Evolutionary conservation across 2,797 vertebrate species (phyloP).

Genomic region (Ctenopoma multispine): DNA sequence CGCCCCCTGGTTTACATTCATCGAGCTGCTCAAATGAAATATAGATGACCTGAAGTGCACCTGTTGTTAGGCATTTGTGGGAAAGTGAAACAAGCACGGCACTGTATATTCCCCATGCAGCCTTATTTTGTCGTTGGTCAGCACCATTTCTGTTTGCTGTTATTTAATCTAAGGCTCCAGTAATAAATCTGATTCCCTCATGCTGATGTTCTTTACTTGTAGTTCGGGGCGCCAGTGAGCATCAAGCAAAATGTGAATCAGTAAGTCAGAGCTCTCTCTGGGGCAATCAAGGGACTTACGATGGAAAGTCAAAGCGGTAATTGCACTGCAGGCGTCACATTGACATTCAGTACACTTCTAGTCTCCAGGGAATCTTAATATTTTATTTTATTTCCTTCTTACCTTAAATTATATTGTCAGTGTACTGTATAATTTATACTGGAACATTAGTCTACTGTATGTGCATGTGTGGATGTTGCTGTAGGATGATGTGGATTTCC

Average conservation of each 20-base stretch:
- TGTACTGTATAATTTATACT: slow-evolving; percentile 6
- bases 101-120: slow-evolving; percentile 38
- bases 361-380: slow-evolving; percentile 27
- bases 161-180: slow-evolving; percentile 66
- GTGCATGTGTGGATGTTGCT: not conserved
- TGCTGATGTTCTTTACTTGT: slow-evolving; percentile 25
- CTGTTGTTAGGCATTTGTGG: slow-evolving; percentile 54
- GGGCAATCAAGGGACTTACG: slow-evolving; percentile 42
- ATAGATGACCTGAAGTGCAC: slow-evolving; percentile 70
- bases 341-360: slow-evolving; percentile 45
- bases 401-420: slow-evolving; percentile 5
- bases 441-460: not conserved
- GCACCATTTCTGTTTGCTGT: slow-evolving; percentile 48
- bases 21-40: slow-evolving; percentile 67
- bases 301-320: slow-evolving; percentile 41
- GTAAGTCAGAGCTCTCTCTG: slow-evolving; percentile 39
- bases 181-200: slow-evolving; percentile 64
- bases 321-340: slow-evolving; percentile 35
- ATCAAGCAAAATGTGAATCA: slow-evolving; percentile 36
- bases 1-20: slow-evolving; percentile 42
- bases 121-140: slow-evolving; percentile 55
- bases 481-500: not conserved
- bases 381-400: slow-evolving; percentile 25
- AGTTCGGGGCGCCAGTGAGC: slow-evolving; percentile 35
- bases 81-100: slow-evolving; percentile 37